Evolutionary conservation across 2,113 vertebrate species (phyloP).

Genomic region (Corythaixoides concolor): DNA sequence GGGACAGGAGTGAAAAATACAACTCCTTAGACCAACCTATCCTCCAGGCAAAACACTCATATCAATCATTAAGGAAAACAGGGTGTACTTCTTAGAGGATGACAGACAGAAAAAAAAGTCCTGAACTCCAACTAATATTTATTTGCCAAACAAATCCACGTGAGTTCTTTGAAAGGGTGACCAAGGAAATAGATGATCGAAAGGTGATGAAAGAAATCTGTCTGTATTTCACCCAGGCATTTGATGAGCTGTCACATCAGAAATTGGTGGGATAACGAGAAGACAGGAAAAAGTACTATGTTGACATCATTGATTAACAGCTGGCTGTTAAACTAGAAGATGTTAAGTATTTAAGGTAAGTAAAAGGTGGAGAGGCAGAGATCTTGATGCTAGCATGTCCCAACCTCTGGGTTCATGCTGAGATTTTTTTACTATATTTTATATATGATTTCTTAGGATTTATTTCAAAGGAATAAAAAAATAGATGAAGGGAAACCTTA

Average conservation of each 20-base stretch:
- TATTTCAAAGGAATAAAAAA: background rate
- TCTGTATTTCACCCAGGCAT: background rate
- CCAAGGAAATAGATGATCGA: constrained; percentile 11
- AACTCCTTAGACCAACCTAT: background rate
- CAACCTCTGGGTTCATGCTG: background rate
- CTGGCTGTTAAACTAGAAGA: background rate
- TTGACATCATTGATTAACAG: constrained; percentile 18
- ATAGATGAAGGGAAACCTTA: background rate
- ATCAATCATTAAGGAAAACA: background rate
- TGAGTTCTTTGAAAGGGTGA: constrained; percentile 7
- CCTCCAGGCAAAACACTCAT: background rate
- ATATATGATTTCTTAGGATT: background rate
- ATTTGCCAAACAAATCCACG: background rate
- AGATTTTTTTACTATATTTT: background rate
- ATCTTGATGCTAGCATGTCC: background rate
- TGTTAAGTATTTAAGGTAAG: background rate
- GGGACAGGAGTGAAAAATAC: background rate
- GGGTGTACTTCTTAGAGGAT: background rate
- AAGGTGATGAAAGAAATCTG: constrained; percentile 31
- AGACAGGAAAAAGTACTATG: background rate
- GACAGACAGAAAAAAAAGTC: background rate
- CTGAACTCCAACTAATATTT: background rate
- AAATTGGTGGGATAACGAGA: constrained; percentile 3
- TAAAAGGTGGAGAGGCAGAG: background rate
- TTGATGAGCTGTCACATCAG: constrained; percentile 26